phyloP scores from a whole-genome alignment of 2,113 vertebrate species.

The Scatophagus argus region DNA sequence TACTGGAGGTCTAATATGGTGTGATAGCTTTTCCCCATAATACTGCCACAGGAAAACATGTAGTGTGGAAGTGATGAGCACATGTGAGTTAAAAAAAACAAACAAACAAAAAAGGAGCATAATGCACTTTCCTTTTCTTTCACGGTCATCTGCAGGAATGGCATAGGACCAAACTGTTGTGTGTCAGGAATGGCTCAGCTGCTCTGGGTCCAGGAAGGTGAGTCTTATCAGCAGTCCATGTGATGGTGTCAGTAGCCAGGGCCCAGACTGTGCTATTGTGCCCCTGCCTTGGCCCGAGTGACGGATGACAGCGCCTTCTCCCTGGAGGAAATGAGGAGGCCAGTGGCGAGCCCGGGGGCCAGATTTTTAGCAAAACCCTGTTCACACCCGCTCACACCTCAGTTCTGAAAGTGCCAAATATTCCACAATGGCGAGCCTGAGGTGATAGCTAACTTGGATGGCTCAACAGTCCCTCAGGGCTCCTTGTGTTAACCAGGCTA shows the following conservation, averaged over 20 bases:
- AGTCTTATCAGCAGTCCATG: conserved; percentile 85
- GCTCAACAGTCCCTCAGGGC: conserved; percentile 19
- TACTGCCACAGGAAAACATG: neutral
- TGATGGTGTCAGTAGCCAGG: conserved; percentile 80
- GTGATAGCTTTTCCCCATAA: neutral
- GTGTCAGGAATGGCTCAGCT: conserved; percentile 71
- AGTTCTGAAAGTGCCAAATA: conserved; percentile 26
- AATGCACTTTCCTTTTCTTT: conserved; percentile 52
- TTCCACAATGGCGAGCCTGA: conserved; percentile 8
- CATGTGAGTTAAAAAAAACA: conserved; percentile 12
- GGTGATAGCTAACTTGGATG: conserved; percentile 9
- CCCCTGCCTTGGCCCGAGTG: conserved; percentile 81
- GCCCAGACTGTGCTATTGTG: conserved; percentile 82
- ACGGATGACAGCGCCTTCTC: conserved; percentile 83
- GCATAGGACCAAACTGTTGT: conserved; percentile 71
- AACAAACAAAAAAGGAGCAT: too few relatives aligned
- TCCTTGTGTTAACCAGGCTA: conserved; percentile 43
- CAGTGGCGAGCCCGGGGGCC: conserved; percentile 70
- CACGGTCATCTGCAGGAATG: conserved; percentile 61
- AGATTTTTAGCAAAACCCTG: conserved; percentile 56
- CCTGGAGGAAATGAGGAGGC: conserved; percentile 82
- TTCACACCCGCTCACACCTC: conserved; percentile 55
- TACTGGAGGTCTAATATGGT: neutral
- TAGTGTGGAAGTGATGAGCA: conserved; percentile 1
- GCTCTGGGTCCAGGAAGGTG: conserved; percentile 80